Base-by-base conservation (phyloP, 1,140 invertebrate species). In the Euborellia annulipes region DNA sequence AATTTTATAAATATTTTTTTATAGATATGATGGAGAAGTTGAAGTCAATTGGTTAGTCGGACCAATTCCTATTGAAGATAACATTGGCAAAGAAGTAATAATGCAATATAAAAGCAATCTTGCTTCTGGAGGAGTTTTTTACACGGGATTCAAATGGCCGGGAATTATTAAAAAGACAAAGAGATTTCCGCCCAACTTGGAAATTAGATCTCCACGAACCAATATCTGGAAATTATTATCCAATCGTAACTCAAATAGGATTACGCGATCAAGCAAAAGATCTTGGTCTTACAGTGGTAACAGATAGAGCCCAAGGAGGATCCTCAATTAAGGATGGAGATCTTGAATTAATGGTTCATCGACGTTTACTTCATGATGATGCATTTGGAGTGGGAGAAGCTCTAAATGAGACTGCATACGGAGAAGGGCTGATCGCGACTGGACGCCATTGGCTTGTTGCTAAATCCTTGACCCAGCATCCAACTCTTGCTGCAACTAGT, bases 151-250 rank as follows among this genome's bases (percentile, higher is more conserved):
- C 43, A 4, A 45, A 45, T 34, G 34, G 43, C 8, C 22, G 42
- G 4, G 42, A 53, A 48, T 8, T 43, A 23, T 18, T 43, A n/a
- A 16, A 13, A 16, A 27, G 36, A n/a, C 2, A 11, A 3, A 42
- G 67, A 22, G 62, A 80, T 52, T 66, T 59, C 41, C 57, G 76
- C 14, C 60, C 67, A n/a, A 72, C 72, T 0, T 81, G 73, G 71
- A 57, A 62, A 48, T 36, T 57, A 18, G 50, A 51, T 2, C 17
- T 54, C 0, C 45, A 50, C n/a, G 79, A 82, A 61, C 71, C 70
- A 9, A 62, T 77, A 3, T 61, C 77, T 34, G 73, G 71, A 3
- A 82, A 82, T 55, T 82, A 79, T 55, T 81, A 75, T 57, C 79
- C 79, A 1, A 62, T 82, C n/a, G 78, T 75, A 52, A 70, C 68